A percentile compares a stretch with the other conserved stretches of the same genome.
Conservation (phyloP, 2,888 invertebrate genomes). For the Malacosoma neustria region DNA sequence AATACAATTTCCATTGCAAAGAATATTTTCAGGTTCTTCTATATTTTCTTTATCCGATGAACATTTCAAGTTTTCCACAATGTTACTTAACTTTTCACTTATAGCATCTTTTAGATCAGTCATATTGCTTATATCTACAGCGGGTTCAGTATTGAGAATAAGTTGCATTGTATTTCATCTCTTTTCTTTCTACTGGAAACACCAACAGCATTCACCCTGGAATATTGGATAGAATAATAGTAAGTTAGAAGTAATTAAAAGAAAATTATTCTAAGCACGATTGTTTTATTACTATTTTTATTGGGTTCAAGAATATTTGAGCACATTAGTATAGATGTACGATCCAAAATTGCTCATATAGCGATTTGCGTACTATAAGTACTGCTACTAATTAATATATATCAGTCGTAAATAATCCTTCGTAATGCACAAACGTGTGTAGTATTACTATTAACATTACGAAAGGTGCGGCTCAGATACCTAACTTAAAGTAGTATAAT, state of each 20-base stretch:
- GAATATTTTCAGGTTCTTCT: conserved; percentile 15
- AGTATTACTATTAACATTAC: too few relatives aligned
- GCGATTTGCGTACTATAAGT: too few relatives aligned
- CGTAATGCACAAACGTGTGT: too few relatives aligned
- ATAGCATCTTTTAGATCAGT: conserved; percentile 33
- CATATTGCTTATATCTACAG: conserved; percentile 44
- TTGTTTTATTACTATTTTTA: too few relatives aligned
- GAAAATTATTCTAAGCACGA: too few relatives aligned
- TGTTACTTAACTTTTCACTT: conserved; percentile 24
- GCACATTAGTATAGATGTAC: too few relatives aligned
- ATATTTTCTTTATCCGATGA: conserved; percentile 22
- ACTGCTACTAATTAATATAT: too few relatives aligned
- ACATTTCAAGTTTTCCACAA: conserved; percentile 18
- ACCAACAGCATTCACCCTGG: conserved; percentile 24
- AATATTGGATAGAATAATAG: conserved; percentile 20
- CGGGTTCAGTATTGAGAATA: conserved; percentile 40
- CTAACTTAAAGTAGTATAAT: too few relatives aligned
- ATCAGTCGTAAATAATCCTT: too few relatives aligned
- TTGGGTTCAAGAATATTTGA: too few relatives aligned
- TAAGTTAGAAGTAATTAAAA: conserved; percentile 2
- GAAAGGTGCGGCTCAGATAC: too few relatives aligned
- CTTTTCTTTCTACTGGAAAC: conserved; percentile 18
- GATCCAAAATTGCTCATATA: too few relatives aligned
- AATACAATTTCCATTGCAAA: conserved; percentile 10
- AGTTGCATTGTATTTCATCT: conserved; percentile 64